Conservation (phyloP, 92 coral and sea anemone species). For the Epizoanthus stellaris region DNA sequence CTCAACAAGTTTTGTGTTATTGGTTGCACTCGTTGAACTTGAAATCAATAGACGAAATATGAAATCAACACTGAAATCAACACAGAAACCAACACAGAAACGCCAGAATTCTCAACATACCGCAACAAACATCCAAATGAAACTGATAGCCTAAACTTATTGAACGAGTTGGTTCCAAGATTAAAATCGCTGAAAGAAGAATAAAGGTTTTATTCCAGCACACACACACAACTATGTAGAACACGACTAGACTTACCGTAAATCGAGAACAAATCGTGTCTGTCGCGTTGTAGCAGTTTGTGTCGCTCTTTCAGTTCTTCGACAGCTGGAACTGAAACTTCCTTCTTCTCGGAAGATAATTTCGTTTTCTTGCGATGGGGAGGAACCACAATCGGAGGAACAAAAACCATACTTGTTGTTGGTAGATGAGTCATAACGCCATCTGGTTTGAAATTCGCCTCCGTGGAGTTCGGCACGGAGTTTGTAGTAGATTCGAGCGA, state of each 20-base stretch:
- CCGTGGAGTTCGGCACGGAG: slow-evolving; percentile 54
- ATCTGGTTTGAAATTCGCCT: slow-evolving; percentile 76
- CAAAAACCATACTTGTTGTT: slow-evolving; percentile 78
- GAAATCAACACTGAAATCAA: slow-evolving; percentile 32
- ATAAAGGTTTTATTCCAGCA: not conserved
- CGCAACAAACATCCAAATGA: slow-evolving; percentile 1
- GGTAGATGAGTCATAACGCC: slow-evolving; percentile 67
- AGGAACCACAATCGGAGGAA: slow-evolving; percentile 70
- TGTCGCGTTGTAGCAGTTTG: slow-evolving; percentile 66
- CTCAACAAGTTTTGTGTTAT: not conserved
- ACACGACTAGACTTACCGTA: slow-evolving; percentile 78
- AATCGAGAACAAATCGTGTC: slow-evolving; percentile 77
- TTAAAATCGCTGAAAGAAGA: not conserved
- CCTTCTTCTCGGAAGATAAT: slow-evolving; percentile 54
- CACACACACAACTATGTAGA: slow-evolving; percentile 11
- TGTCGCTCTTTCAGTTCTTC: slow-evolving; percentile 74
- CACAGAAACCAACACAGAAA: slow-evolving; percentile 17
- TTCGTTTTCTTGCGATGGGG: slow-evolving; percentile 78
- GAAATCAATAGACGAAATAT: slow-evolving; percentile 18
- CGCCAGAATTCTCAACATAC: slow-evolving; percentile 7
- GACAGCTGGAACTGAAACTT: slow-evolving; percentile 65
- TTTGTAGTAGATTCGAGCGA: slow-evolving; percentile 67
- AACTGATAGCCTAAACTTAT: not conserved
- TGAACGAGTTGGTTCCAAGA: not conserved
- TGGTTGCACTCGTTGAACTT: not conserved